Percentiles rank a stretch among this genome's conserved stretches.
Conservation (phyloP, 2,888 invertebrate genomes). For the Yponomeuta cagnagella region DNA sequence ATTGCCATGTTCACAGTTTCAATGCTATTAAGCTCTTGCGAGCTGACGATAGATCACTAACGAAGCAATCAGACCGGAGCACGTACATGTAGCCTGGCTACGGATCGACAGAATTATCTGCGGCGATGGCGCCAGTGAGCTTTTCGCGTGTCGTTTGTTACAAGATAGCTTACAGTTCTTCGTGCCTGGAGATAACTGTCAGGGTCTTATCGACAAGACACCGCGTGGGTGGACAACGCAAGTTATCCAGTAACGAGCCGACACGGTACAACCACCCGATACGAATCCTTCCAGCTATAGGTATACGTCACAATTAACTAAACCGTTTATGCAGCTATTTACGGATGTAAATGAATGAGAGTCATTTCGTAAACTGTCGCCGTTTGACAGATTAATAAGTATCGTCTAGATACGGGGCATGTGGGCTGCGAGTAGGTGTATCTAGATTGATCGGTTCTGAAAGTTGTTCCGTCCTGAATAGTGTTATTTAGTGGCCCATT, state of each 20-base stretch:
- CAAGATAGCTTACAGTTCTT: neutral
- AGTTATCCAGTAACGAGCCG: conserved; percentile 43
- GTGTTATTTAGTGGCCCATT: conserved; percentile 44
- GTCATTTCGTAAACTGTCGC: conserved; percentile 36
- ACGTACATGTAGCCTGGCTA: neutral
- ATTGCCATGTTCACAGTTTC: neutral
- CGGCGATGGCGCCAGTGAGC: neutral
- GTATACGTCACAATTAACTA: conserved; percentile 35
- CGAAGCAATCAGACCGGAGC: neutral
- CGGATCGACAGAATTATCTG: neutral
- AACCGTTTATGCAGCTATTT: conserved; percentile 29
- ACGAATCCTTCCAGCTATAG: conserved; percentile 27
- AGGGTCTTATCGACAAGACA: conserved; percentile 18
- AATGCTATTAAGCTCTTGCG: neutral
- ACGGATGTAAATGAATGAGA: conserved; percentile 32
- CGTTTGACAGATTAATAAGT: conserved; percentile 38
- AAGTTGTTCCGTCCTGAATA: conserved; percentile 46
- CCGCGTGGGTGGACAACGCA: conserved; percentile 45
- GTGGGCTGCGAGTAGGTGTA: conserved; percentile 55
- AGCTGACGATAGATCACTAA: conserved; percentile 1
- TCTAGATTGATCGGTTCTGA: conserved; percentile 41
- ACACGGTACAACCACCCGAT: conserved; percentile 35
- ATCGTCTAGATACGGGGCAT: conserved; percentile 16
- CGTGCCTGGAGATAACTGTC: neutral
- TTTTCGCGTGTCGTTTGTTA: neutral